These are phyloP conservation scores for Hymenochirus boettgeri DNA, from an alignment of 2,113 vertebrate genomes.

Conservation along the genomic window DNA sequence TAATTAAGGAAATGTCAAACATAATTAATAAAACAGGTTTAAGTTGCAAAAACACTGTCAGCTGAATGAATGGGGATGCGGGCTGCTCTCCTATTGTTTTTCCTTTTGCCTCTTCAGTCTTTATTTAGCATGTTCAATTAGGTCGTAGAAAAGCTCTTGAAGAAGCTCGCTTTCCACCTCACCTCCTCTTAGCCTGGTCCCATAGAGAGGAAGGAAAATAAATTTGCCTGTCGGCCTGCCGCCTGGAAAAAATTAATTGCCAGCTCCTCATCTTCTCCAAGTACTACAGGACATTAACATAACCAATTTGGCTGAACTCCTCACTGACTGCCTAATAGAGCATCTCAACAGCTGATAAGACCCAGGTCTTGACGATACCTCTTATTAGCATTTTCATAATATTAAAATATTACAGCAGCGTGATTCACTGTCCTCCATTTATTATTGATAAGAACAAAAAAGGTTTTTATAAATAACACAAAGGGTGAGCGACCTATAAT, in stretches of 20 bases:
- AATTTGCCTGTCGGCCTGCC: conserved; percentile 81
- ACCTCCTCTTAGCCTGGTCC: conserved; percentile 67
- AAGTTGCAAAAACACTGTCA: conserved; percentile 74
- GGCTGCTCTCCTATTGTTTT: conserved; percentile 54
- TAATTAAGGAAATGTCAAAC: conserved; percentile 78
- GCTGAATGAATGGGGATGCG: conserved; percentile 73
- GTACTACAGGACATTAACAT: conserved; percentile 95
- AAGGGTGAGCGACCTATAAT: conserved; percentile 94
- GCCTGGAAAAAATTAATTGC: conserved; percentile 94
- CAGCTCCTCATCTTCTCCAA: conserved; percentile 84
- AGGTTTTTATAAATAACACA: conserved; percentile 87
- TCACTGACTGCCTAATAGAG: conserved; percentile 94
- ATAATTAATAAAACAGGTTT: conserved; percentile 77
- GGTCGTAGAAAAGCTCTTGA: conserved; percentile 68
- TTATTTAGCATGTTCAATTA: conserved; percentile 69
- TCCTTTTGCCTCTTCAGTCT: conserved; percentile 44
- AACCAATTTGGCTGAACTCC: conserved; percentile 93
- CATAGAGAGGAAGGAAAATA: conserved; percentile 78
- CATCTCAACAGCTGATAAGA: conserved; percentile 87
- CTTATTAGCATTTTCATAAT: conserved; percentile 93
- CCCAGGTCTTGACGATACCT: conserved; percentile 66
- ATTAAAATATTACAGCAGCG: conserved; percentile 82
- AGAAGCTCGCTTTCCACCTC: conserved; percentile 56
- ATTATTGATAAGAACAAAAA: conserved; percentile 97
- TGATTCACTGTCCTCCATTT: conserved; percentile 81